phyloP scores from a whole-genome alignment of 2,888 invertebrate genomes.

The Sialis fuliginosa region DNA sequence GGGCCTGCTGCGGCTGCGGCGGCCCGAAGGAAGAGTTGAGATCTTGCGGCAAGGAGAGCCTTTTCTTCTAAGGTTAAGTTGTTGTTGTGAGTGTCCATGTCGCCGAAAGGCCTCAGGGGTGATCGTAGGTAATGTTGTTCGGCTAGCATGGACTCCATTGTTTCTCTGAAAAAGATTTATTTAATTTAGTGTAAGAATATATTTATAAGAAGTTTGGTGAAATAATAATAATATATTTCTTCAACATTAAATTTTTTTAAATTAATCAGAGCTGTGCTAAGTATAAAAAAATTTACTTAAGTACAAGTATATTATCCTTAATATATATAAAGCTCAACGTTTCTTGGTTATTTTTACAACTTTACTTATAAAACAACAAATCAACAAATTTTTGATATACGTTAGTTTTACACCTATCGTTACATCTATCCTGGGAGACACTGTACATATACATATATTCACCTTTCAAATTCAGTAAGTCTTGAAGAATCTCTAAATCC shows the following conservation, averaged over 20 bases:
- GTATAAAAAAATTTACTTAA: too few relatives aligned
- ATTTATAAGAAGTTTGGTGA: background rate
- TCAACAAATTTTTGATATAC: too few relatives aligned
- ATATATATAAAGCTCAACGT: too few relatives aligned
- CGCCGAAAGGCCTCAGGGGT: constrained; percentile 54
- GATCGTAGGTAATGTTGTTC: constrained; percentile 71
- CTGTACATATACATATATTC: too few relatives aligned
- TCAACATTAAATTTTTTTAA: too few relatives aligned
- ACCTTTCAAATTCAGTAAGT: constrained; percentile 58
- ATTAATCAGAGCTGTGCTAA: too few relatives aligned
- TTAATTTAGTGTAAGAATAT: background rate
- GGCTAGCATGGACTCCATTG: constrained; percentile 76
- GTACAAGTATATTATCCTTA: too few relatives aligned
- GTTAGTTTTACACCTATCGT: too few relatives aligned
- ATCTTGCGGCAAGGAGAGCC: constrained; percentile 56
- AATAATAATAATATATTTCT: too few relatives aligned
- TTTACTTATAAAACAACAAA: too few relatives aligned
- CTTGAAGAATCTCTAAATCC: constrained; percentile 70
- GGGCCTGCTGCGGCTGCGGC: constrained; percentile 44
- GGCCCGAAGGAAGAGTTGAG: constrained; percentile 54
- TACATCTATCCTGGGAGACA: too few relatives aligned
- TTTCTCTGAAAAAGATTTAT: constrained; percentile 44
- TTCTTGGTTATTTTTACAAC: too few relatives aligned
- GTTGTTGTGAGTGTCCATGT: constrained; percentile 51
- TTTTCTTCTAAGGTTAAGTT: constrained; percentile 61